Conservation (phyloP, 2,888 invertebrate species). For the Petrolisthes cinctipes region DNA sequence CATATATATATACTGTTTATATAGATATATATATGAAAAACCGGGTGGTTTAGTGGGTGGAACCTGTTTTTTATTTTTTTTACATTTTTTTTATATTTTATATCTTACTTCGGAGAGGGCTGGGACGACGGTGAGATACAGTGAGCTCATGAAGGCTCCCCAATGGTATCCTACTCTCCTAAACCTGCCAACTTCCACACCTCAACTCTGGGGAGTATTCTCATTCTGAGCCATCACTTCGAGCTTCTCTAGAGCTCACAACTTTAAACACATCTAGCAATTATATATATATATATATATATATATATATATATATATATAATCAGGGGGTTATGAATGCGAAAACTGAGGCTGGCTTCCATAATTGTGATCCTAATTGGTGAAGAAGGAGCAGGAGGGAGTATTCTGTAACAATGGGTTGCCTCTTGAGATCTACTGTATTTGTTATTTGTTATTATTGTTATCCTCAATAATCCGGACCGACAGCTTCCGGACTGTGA, state of each 20-base stretch:
- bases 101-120: slow-evolving; percentile 41
- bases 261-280: too few species aligned
- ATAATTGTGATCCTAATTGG: background rate
- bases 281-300: slow-evolving; percentile 5
- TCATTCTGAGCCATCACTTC: too few species aligned
- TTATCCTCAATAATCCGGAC: slow-evolving; percentile 22
- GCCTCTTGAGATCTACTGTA: slow-evolving; percentile 29
- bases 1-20: slow-evolving; percentile 54
- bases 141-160: too few species aligned
- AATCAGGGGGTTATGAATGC: background rate
- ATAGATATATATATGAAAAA: slow-evolving; percentile 54
- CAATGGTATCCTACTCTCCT: too few species aligned
- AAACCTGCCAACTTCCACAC: too few species aligned
- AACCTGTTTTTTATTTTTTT: slow-evolving; percentile 49
- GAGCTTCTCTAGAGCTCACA: too few species aligned
- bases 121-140: slow-evolving; percentile 47
- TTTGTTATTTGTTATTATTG: background rate
- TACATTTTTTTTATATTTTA: too few species aligned
- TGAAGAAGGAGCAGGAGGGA: background rate
- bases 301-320: slow-evolving; percentile 15
- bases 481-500: background rate
- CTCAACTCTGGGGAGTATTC: too few species aligned
- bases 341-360: slow-evolving; percentile 13
- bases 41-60: slow-evolving; percentile 62
- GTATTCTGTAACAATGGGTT: slow-evolving; percentile 15